phyloP scores from a whole-genome alignment of 2,113 vertebrate genomes.

The Trinectes maculatus region DNA sequence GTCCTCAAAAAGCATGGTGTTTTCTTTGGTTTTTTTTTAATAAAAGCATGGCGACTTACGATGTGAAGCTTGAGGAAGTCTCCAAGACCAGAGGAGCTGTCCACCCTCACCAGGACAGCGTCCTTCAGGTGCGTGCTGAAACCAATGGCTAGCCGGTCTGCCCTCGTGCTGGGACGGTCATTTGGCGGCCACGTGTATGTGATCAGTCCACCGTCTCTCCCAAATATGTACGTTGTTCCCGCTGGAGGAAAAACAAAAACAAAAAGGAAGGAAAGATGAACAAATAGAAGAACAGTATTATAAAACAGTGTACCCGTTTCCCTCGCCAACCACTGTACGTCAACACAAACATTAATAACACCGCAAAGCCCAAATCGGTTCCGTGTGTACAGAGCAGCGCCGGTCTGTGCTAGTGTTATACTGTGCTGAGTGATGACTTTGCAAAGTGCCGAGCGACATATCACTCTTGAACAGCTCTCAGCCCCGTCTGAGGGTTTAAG shows the following conservation, averaged over 20 bases:
- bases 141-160: slow-evolving; percentile 96
- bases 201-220: slow-evolving; percentile 96
- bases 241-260: slow-evolving; percentile 77
- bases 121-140: slow-evolving; percentile 98
- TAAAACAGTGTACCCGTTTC: background rate
- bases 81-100: slow-evolving; percentile 96
- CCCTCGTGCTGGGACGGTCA: slow-evolving; percentile 96
- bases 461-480: slow-evolving; percentile 65
- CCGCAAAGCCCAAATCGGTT: slow-evolving; percentile 27
- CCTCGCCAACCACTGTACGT: slow-evolving; percentile 26
- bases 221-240: slow-evolving; percentile 98
- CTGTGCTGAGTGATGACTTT: slow-evolving; percentile 65
- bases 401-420: slow-evolving; percentile 47
- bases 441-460: slow-evolving; percentile 54
- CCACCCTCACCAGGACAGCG: slow-evolving; percentile 94
- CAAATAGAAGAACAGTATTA: background rate
- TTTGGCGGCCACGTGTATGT: slow-evolving; percentile 99
- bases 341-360: slow-evolving; percentile 51
- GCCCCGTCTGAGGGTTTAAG: slow-evolving; percentile 60
- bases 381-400: slow-evolving; percentile 25
- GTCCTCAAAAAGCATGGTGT: background rate
- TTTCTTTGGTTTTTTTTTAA: too few species aligned
- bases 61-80: slow-evolving; percentile 99
- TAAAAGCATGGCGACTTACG: too few species aligned
- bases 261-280: slow-evolving; percentile 16